Base-by-base conservation (phyloP, 2,888 invertebrate species). In the Pardosa pseudoannulata region DNA sequence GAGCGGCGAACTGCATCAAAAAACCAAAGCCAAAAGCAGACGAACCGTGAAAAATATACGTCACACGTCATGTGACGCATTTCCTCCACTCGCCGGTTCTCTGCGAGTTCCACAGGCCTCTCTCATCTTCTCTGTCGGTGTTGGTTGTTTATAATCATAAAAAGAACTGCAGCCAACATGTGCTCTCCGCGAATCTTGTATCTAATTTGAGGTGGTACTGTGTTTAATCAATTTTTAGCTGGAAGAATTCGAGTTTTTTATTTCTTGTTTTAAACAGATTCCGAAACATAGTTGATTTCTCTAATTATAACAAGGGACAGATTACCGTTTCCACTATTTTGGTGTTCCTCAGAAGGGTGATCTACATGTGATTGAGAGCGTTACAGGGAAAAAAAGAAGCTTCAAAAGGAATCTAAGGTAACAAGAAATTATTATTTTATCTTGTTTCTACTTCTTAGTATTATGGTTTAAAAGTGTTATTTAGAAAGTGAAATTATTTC, bases 351-450 rank as follows among this genome's bases (percentile, higher is more conserved):
- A 16, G 41, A 13, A 6, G 19, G 36, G 32, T 85, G 83, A 78
- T 72, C 83, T 79, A 78, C 72, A 85, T 85, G 83, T 79, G 78
- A 85, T 85, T 85, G 72, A 67, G 83, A 83, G 83, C 83, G 76
- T 83, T 83, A 50, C 83, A 50, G 32, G 50, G 36, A 78, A 72
- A 56, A 31, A 23, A 2, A 5, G 23, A 23, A 6, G n/a, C n/a
- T n/a, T n/a, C 23, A 56, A 23, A 56, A 56, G 23, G 56, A 56
- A 6, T 6, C 50, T 68, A 32, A 85, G 83, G 83, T 85, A 85
- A 78, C 23, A 50, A 29, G n/a, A 29, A 28, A 27, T 19, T 56
- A 50, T 29, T 71, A 39, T n/a, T n/a, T n/a, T n/a, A n/a, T n/a
- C n/a, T n/a, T n/a, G n/a, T n/a, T n/a, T n/a, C n/a, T n/a, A n/a